phyloP scores from a whole-genome alignment of 2,888 invertebrate species.

The Cryptocheilus praepositus region DNA sequence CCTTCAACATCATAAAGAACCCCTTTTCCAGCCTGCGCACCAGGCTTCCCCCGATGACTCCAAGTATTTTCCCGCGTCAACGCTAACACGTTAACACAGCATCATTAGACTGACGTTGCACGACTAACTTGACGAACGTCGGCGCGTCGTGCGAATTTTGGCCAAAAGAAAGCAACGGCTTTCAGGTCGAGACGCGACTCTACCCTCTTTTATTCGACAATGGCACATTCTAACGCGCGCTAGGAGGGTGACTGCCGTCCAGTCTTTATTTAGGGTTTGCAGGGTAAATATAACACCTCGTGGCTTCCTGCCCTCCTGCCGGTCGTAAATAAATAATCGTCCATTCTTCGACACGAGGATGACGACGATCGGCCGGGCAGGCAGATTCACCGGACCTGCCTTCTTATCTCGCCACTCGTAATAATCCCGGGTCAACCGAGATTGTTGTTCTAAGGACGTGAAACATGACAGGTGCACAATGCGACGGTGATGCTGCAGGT shows the following conservation, averaged over 20 bases:
- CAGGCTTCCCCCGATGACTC: too few species aligned
- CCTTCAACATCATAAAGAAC: too few species aligned
- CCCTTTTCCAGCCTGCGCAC: too few species aligned
- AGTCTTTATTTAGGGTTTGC: conserved; percentile 37
- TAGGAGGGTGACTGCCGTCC: neutral
- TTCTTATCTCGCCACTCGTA: conserved; percentile 42
- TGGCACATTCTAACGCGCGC: too few species aligned
- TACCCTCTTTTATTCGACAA: too few species aligned
- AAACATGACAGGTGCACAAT: conserved; percentile 73
- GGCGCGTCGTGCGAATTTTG: too few species aligned
- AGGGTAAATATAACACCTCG: conserved; percentile 60
- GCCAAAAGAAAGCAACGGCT: too few species aligned
- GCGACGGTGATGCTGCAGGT: conserved; percentile 68
- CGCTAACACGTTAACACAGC: too few species aligned
- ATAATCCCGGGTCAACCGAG: conserved; percentile 65
- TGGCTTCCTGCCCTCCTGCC: conserved; percentile 42
- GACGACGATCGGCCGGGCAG: conserved; percentile 27
- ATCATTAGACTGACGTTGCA: too few species aligned
- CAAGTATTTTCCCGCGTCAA: too few species aligned
- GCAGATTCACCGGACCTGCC: conserved; percentile 5
- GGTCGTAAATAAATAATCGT: conserved; percentile 68
- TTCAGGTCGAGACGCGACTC: too few species aligned
- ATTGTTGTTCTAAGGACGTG: conserved; percentile 73
- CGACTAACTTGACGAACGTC: too few species aligned
- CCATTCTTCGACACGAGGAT: conserved; percentile 53